phyloP scores from a whole-genome alignment of 64 coral and sea anemone genomes.

The Exaiptasia diaphana region DNA sequence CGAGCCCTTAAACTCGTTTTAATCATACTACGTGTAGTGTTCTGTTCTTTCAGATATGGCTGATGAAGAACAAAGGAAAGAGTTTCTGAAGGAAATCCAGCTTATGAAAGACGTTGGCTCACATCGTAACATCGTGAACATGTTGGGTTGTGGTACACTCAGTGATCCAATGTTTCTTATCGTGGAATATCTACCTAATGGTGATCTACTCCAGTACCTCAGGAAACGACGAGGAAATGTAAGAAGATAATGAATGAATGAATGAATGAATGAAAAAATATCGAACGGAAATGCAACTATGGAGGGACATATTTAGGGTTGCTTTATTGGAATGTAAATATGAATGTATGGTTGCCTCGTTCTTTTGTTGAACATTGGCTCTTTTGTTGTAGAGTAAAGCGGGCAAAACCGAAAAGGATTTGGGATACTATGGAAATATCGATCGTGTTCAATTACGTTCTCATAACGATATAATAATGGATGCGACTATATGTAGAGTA shows the following conservation, averaged over 20 bases:
- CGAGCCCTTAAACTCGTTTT: neutral
- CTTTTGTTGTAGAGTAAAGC: too few species aligned
- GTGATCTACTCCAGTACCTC: conserved; percentile 4
- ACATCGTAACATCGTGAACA: conserved; percentile 5
- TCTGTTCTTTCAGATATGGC: neutral
- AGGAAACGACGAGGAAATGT: conserved; percentile 20
- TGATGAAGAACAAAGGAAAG: conserved; percentile 3
- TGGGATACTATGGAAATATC: too few species aligned
- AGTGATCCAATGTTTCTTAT: conserved; percentile 14
- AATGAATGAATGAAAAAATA: too few species aligned
- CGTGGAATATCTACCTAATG: neutral
- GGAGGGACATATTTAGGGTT: too few species aligned
- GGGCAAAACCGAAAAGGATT: too few species aligned
- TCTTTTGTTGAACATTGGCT: neutral
- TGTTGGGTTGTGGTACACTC: conserved; percentile 7
- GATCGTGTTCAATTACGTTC: neutral
- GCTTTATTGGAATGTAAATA: neutral
- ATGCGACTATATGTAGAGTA: too few species aligned
- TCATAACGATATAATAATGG: too few species aligned
- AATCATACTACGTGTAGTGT: neutral
- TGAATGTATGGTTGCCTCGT: neutral
- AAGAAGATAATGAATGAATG: neutral
- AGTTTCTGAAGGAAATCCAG: conserved; percentile 7
- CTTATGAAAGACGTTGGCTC: conserved; percentile 22
- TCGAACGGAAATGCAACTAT: too few species aligned